phyloP scores from a whole-genome alignment of 2,797 vertebrate genomes.

The Schizopygopsis malacanthus region DNA sequence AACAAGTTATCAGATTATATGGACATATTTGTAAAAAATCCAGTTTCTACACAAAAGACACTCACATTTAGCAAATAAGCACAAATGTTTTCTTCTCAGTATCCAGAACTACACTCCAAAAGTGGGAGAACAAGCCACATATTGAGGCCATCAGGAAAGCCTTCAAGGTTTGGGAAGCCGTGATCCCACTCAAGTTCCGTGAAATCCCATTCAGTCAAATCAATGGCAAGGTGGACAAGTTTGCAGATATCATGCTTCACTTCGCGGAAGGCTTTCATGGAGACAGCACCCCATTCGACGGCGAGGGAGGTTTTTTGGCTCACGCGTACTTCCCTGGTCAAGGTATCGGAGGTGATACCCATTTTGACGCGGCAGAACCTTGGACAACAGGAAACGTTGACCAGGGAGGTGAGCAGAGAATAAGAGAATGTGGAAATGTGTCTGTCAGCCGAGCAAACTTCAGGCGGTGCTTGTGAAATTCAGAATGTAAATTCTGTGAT shows the following conservation, averaged over 20 bases:
- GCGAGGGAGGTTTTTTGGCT: constrained; percentile 91
- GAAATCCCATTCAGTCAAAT: constrained; percentile 88
- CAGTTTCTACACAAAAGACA: neutral
- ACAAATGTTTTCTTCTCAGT: constrained; percentile 68
- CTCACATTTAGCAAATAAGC: neutral
- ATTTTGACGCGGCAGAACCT: constrained; percentile 91
- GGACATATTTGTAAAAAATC: neutral
- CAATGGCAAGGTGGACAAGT: constrained; percentile 80
- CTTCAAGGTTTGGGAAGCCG: constrained; percentile 86
- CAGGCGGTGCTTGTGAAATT: neutral
- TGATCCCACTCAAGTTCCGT: constrained; percentile 84
- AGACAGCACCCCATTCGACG: constrained; percentile 93
- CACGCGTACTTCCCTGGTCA: constrained; percentile 92
- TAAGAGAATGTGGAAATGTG: neutral
- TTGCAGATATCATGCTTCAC: constrained; percentile 93
- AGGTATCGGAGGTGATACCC: constrained; percentile 92
- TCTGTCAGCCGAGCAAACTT: neutral
- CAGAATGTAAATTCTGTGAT: neutral
- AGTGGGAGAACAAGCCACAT: constrained; percentile 84
- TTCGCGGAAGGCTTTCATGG: constrained; percentile 92
- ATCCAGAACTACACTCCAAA: constrained; percentile 95
- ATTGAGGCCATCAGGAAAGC: constrained; percentile 86
- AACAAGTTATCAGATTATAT: neutral
- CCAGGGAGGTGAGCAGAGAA: constrained; percentile 82
- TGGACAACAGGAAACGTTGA: constrained; percentile 88